A percentile compares a stretch with the other conserved stretches of the same genome.
Conservation (phyloP, 1,140 invertebrate genomes). For the Kradibia gibbosae region DNA sequence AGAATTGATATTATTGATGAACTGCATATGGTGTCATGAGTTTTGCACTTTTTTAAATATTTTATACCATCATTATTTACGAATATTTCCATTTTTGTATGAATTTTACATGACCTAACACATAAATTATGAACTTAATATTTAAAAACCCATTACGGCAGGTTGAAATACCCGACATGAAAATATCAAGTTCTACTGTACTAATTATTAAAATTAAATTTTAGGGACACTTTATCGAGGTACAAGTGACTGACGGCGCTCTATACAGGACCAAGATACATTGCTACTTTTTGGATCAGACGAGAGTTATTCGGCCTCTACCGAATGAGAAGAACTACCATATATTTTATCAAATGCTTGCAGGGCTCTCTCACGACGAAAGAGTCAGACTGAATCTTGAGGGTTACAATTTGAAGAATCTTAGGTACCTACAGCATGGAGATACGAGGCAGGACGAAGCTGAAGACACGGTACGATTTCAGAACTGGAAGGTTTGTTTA, state of each 20-base stretch:
- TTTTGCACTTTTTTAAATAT: too few relatives aligned
- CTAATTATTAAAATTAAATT: not conserved
- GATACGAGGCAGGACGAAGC: constrained; percentile 83
- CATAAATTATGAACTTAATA: too few relatives aligned
- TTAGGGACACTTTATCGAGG: constrained; percentile 96
- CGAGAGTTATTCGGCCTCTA: constrained; percentile 88
- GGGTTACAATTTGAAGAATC: constrained; percentile 84
- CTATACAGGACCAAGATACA: constrained; percentile 96
- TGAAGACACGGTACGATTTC: constrained; percentile 84
- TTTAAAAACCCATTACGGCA: too few relatives aligned
- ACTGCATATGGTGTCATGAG: too few relatives aligned
- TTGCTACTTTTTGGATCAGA: constrained; percentile 95
- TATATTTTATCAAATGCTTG: constrained; percentile 97
- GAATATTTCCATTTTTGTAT: too few relatives aligned
- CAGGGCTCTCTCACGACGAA: constrained; percentile 90
- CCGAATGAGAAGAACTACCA: constrained; percentile 95
- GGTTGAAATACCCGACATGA: too few relatives aligned
- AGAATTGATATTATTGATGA: too few relatives aligned
- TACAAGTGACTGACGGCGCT: constrained; percentile 96
- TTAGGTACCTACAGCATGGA: constrained; percentile 85
- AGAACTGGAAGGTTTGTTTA: constrained; percentile 91
- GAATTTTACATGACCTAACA: too few relatives aligned
- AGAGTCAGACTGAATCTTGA: constrained; percentile 88
- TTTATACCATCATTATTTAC: too few relatives aligned
- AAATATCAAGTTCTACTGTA: too few relatives aligned